These are phyloP conservation scores for Micromys minutus DNA, from an alignment of 2,113 vertebrate genomes.

Conservation along the genomic window DNA sequence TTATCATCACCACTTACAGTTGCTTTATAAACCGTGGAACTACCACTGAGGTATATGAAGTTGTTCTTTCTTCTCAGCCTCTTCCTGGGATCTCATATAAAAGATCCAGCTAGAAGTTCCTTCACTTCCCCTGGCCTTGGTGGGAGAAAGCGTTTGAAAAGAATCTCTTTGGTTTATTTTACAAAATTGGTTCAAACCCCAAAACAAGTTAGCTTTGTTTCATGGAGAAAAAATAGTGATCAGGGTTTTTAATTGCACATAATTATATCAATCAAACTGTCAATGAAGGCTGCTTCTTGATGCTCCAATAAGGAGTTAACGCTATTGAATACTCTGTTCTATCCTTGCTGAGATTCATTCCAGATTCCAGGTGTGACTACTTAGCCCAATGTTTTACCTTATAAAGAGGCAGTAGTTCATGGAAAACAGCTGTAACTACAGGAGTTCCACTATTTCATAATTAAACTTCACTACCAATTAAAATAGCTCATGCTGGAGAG, in stretches of 20 bases:
- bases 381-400: constrained; percentile 57
- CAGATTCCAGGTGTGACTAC: constrained; percentile 59
- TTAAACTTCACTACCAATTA: constrained; percentile 54
- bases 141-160: constrained; percentile 32
- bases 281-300: not conserved
- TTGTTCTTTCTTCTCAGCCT: not conserved
- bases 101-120: not conserved
- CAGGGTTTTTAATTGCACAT: not conserved
- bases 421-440: constrained; percentile 63
- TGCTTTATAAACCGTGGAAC: not conserved
- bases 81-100: not conserved
- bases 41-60: not conserved
- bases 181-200: constrained; percentile 14
- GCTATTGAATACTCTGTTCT: not conserved
- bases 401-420: constrained; percentile 47
- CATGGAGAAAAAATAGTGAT: not conserved
- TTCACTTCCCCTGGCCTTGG: not conserved
- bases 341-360: constrained; percentile 34
- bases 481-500: not conserved
- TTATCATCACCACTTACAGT: not conserved
- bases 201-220: constrained; percentile 14
- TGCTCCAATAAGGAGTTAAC: not conserved
- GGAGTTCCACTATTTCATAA: constrained; percentile 56
- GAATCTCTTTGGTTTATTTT: not conserved
- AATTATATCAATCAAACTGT: not conserved